phyloP scores from a whole-genome alignment of 2,888 invertebrate genomes.

The Hipparchia semele region DNA sequence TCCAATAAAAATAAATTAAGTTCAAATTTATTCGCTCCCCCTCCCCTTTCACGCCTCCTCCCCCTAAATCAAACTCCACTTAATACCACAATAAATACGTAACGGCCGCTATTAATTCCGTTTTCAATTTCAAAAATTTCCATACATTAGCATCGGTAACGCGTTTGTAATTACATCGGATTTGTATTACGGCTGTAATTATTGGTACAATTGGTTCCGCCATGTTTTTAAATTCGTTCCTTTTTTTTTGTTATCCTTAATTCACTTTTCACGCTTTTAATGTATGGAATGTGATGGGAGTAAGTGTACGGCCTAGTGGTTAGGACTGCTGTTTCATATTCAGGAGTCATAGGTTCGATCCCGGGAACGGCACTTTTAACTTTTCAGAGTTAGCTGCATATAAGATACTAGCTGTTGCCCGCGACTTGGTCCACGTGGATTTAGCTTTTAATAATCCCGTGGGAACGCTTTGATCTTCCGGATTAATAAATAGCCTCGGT shows the following conservation, averaged over 20 bases:
- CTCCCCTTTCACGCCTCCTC: not conserved
- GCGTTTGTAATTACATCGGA: constrained; percentile 36
- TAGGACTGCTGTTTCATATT: too few relatives aligned
- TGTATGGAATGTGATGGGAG: not conserved
- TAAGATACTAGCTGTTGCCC: too few relatives aligned
- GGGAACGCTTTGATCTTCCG: too few relatives aligned
- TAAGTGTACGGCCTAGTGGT: not conserved
- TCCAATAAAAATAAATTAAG: constrained; percentile 16
- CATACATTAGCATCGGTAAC: constrained; percentile 39
- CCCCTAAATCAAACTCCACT: constrained; percentile 24
- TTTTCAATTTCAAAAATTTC: constrained; percentile 39
- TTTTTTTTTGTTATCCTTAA: constrained; percentile 13
- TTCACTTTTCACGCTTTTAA: constrained; percentile 8
- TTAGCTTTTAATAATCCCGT: too few relatives aligned
- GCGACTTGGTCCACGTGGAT: too few relatives aligned
- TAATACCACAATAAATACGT: constrained; percentile 27
- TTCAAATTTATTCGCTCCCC: constrained; percentile 1
- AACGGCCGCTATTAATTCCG: constrained; percentile 32
- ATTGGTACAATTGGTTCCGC: constrained; percentile 22
- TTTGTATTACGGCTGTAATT: constrained; percentile 40
- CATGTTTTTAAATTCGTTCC: constrained; percentile 5
- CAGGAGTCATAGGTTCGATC: too few relatives aligned
- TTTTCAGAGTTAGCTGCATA: too few relatives aligned
- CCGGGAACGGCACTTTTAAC: too few relatives aligned
- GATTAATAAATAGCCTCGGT: too few relatives aligned